Evolutionary conservation across 53 echinoderm and acorn worm genomes (phyloP), one percentile per base, ranked within the genome.

Genomic region (Luidia sarsii): DNA sequence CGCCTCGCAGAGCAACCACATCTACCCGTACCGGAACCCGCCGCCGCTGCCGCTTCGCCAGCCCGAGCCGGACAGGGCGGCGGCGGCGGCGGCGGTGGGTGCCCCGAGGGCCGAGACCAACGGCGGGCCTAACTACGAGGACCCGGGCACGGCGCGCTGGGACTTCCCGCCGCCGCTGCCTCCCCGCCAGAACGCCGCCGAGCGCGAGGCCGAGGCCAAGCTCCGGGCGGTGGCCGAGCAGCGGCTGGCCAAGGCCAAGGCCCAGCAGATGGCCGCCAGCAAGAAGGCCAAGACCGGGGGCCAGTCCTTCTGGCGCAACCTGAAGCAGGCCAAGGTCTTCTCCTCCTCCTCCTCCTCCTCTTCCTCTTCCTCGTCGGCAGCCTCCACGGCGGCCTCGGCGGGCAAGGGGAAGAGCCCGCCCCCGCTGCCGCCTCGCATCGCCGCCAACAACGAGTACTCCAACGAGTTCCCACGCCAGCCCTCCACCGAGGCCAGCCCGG

Each of bases 11-110:
- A 82, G 79, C 50, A 83, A 83, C 62, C 71, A 71, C 34, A 48
- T 71, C 21, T 83, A 71, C 57, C 83, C 83, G 15, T 90, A 71
- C 69, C 75, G 75, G 25, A 70, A 82, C 25, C 94, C 94, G 7
- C 94, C 94, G 0, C 94, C 94, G 2, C 65, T 94, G 3, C 94
- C 94, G n/a, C 71, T 94, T 50, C 71, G 90, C 18, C 70, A 80
- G 34, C 64, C 39, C 24, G 90, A 85, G 21, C 16, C 61, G n/a
- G 75, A 75, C 18, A 75, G 41, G 39, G 32, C 20, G 31, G 21
- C 55, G 9, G 46, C 38, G 9, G 61, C 59, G 32, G 62, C 46
- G 28, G 77, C 59, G 27, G n/a, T n/a, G n/a, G n/a, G 41, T 31
- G 32, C 20, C 48, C 23, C 55, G 9, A 60, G 32, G 9, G 61